These are phyloP conservation scores for Corythaeola cristata DNA, from an alignment of 2,113 vertebrate genomes.

Conservation along the genomic window DNA sequence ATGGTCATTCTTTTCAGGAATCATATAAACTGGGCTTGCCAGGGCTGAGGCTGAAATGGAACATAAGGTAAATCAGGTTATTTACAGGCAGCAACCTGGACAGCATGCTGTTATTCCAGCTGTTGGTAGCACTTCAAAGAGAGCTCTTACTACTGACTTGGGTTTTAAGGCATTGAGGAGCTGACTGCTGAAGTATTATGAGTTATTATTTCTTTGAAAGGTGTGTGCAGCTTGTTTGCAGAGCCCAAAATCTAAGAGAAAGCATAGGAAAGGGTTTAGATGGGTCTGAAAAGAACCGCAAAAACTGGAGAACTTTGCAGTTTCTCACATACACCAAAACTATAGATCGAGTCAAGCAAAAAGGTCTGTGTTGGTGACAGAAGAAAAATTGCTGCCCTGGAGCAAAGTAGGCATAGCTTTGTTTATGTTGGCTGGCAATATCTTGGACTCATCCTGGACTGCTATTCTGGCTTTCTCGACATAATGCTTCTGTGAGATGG, in stretches of 20 bases:
- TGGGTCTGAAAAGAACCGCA: neutral
- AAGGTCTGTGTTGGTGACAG: neutral
- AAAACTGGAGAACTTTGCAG: neutral
- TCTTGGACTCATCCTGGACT: neutral
- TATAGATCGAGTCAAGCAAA: neutral
- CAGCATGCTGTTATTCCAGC: neutral
- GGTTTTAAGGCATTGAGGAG: neutral
- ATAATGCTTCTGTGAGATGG: neutral
- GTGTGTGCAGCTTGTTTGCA: neutral
- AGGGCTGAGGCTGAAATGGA: neutral
- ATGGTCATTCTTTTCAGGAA: neutral
- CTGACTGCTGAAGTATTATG: neutral
- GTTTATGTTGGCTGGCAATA: neutral
- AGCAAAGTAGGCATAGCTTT: neutral
- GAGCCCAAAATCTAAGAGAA: neutral
- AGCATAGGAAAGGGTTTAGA: neutral
- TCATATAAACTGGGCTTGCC: neutral
- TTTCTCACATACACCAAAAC: neutral
- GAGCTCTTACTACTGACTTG: neutral
- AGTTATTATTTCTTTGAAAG: neutral
- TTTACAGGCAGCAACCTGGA: neutral
- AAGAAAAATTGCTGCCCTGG: constrained; percentile 17
- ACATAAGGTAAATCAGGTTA: neutral
- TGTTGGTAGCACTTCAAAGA: constrained; percentile 14
- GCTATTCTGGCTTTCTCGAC: neutral